Base-by-base conservation (phyloP, 1,140 invertebrate genomes). In the Drosophila lowei region DNA sequence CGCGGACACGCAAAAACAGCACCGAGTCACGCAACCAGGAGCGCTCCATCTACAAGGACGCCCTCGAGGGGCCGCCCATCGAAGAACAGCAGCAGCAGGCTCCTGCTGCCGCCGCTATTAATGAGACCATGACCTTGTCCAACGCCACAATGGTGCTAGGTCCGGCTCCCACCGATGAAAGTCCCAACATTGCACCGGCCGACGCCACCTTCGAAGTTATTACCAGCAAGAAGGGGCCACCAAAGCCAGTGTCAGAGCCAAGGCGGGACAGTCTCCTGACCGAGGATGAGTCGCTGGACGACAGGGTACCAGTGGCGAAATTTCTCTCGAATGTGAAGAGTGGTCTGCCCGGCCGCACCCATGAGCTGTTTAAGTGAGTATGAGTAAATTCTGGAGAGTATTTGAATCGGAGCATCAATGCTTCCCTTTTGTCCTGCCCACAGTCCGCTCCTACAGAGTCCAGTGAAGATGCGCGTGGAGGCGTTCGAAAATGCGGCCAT, bases 381-480 rank as follows among this genome's bases (percentile, higher is more conserved):
- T 38, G 16, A 43, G 5, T 8, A 2, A 5, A 7, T 3, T 1
- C 9, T 28, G 2, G 6, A 16, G 6, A 21, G 2, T 38, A 18
- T 28, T 56, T 3, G 15, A 9, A 30, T 30, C 9, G 8, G 30
- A 30, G 30, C 8, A 3, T n/a, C 25, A 44, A 50, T 15, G 1
- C 1, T 25, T 43, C 2, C 11, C 11, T 13, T 58, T 4, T 52
- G 3, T 44, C 13, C 47, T 80, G 66, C 8, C 5, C 93, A 92
- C 43, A 94, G 93, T 91, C 93, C 94, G 3, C 93, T 93, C 56
- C 89, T 92, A 2, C 93, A 93, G 53, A 93, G 94, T 64, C 93
- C 94, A 0, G 92, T 94, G 18, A 94, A 94, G 68, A 93, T 94
- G 77, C 92, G 93, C 18, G 93, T 94, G 0, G 92, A 94, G 67